Base-by-base conservation (phyloP, 2,888 invertebrate genomes). In the Drosophila subsilvestris region DNA sequence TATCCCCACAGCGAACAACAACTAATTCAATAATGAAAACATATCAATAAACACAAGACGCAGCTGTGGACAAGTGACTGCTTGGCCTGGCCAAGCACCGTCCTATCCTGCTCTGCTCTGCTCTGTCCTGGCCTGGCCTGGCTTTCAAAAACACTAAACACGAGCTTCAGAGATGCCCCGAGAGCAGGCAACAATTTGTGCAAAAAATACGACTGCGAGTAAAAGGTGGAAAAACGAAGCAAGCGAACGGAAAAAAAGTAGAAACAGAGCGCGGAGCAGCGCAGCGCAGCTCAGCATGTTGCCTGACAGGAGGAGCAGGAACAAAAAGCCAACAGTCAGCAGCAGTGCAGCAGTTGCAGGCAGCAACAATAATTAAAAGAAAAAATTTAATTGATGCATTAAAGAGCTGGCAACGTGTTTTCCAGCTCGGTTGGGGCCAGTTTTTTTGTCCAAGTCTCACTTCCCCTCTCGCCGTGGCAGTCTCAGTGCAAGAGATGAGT, bases 1-100 rank as follows among this genome's bases (percentile, higher is more conserved):
- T 62, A 48, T 62, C 14, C 22, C 18, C 44, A 29, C 32, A 37
- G 32, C 27, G 57, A 55, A 54, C 49, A 48, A 59, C 78, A 83
- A 80, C 85, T 76, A 85, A 88, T 88, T 86, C 86, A 88, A 88
- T 85, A 85, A 85, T 88, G 80, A 88, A 85, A 81, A 85, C 89
- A 85, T 85, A 88, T 88, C 84, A 88, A 85, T 88, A 86, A 74
- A 73, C 86, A 82, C 86, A 85, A 75, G 63, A 66, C 53, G 71
- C 70, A 62, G 66, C 58, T 69, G 84, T 65, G 67, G 75, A 73
- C 76, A 73, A 69, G 70, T 74, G 82, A 81, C 74, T 71, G 37
- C 37, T 8, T 27, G 27, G 27, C 27, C 7, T n/a, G 25, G 44
- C 55, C 55, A 12, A 6, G 27, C 14, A 37, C 14, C 37, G 37